Evolutionary conservation across 2,888 invertebrate species (phyloP).

Genomic region (Sphaerophoria rueppellii): DNA sequence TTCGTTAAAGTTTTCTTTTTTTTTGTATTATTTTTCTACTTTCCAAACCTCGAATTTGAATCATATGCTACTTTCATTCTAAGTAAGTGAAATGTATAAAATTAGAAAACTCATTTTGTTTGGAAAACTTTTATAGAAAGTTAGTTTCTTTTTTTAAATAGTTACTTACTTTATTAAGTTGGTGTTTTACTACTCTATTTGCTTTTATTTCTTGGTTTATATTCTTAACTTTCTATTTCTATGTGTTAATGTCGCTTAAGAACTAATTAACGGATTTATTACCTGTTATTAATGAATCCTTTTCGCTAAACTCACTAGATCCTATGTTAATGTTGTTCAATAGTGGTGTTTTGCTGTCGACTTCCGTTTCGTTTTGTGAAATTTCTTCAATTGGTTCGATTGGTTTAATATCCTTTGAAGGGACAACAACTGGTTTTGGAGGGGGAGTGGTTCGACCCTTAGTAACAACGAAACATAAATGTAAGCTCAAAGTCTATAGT

Average conservation of each 20-base stretch:
- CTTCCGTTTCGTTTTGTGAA: conserved; percentile 75
- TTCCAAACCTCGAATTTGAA: background rate
- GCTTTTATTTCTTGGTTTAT: conserved; percentile 14
- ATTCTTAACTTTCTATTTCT: conserved; percentile 6
- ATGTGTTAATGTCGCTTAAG: conserved; percentile 36
- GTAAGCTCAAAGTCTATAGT: no score
- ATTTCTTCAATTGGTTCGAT: conserved; percentile 42
- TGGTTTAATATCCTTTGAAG: conserved; percentile 6
- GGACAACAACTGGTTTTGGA: background rate
- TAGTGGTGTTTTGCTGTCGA: conserved; percentile 79
- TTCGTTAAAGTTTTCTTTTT: background rate
- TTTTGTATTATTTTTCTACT: background rate
- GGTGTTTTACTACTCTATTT: conserved; percentile 33
- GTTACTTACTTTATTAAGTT: conserved; percentile 12
- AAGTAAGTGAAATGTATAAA: conserved; percentile 62
- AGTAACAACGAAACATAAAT: no score
- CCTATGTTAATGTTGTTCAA: conserved; percentile 74
- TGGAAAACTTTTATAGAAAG: conserved; percentile 30
- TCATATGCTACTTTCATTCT: conserved; percentile 17
- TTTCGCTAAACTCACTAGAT: conserved; percentile 68
- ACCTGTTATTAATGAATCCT: conserved; percentile 65
- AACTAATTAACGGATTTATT: conserved; percentile 66
- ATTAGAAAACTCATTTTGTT: conserved; percentile 64
- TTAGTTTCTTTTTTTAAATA: conserved; percentile 12
- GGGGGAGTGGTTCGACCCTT: conserved; percentile 46